These are phyloP conservation scores for Zoanthus sansibaricus DNA, from an alignment of 92 coral and sea anemone genomes.

Conservation along the genomic window DNA sequence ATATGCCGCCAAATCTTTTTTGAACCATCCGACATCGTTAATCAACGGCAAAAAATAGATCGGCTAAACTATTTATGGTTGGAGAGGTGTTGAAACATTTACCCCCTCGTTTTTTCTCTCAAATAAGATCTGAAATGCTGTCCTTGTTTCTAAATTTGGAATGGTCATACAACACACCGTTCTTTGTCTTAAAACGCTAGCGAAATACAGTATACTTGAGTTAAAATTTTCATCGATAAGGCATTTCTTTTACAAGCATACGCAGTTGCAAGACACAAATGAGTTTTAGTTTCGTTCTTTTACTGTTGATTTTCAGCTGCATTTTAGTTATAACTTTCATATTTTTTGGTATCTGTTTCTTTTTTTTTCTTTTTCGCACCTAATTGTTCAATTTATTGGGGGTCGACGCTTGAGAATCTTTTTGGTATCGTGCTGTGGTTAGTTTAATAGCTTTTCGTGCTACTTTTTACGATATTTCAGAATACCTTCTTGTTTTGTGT, in stretches of 20 bases:
- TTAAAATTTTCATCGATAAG: background rate
- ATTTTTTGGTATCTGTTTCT: background rate
- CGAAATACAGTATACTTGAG: background rate
- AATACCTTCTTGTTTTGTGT: constrained; percentile 21
- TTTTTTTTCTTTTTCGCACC: background rate
- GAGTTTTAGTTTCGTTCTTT: too few species aligned
- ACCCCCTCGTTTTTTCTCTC: background rate
- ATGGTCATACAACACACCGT: background rate
- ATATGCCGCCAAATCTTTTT: background rate
- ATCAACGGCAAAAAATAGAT: background rate
- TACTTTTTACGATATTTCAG: background rate
- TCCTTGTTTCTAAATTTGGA: background rate
- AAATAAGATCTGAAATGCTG: background rate
- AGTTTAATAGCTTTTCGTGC: constrained; percentile 1
- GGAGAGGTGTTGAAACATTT: background rate
- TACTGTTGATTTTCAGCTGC: background rate
- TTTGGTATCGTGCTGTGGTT: constrained; percentile 19
- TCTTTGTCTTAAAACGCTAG: background rate
- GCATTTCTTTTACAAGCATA: background rate
- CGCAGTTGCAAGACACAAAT: background rate
- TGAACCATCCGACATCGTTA: background rate
- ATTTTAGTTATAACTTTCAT: background rate
- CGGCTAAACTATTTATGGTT: background rate
- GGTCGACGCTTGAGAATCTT: background rate
- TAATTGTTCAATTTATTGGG: background rate